These are phyloP conservation scores for Pseudomyrmex dendroicus DNA, from an alignment of 1,140 invertebrate genomes.

Conservation along the genomic window DNA sequence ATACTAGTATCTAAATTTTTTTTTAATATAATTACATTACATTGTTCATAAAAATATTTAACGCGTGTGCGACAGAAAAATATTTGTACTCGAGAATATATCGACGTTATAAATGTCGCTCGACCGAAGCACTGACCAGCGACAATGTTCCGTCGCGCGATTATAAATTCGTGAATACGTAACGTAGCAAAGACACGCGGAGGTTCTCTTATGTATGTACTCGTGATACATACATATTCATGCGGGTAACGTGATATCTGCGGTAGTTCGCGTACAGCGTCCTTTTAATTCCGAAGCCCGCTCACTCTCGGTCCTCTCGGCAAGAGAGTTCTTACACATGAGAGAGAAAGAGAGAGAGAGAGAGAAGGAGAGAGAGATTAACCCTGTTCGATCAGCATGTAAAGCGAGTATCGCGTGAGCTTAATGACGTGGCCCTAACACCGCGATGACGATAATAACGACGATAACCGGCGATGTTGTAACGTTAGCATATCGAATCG, in stretches of 20 bases:
- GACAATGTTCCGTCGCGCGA: slow-evolving; percentile 47
- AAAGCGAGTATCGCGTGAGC: slow-evolving; percentile 56
- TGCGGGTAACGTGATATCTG: slow-evolving; percentile 38
- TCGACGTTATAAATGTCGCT: neutral
- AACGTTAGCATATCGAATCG: slow-evolving; percentile 13
- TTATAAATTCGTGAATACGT: slow-evolving; percentile 74
- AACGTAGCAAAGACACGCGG: slow-evolving; percentile 54
- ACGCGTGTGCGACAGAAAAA: too few species aligned
- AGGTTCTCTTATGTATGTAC: slow-evolving; percentile 57
- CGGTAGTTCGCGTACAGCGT: slow-evolving; percentile 31
- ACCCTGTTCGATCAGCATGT: slow-evolving; percentile 28
- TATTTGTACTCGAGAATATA: neutral
- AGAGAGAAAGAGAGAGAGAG: neutral
- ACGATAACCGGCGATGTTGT: slow-evolving; percentile 28
- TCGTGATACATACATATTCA: slow-evolving; percentile 69
- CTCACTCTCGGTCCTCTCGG: neutral
- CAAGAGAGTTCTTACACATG: neutral
- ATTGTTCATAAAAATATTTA: too few species aligned
- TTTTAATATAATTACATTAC: too few species aligned
- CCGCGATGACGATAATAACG: slow-evolving; percentile 47
- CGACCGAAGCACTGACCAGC: slow-evolving; percentile 10
- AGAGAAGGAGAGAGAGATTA: neutral
- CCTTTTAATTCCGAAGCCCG: slow-evolving; percentile 64
- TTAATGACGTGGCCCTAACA: slow-evolving; percentile 47
- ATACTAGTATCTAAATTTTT: too few species aligned